phyloP scores from a whole-genome alignment of 2,888 invertebrate species.

The Lepetodrilus schrolli region DNA sequence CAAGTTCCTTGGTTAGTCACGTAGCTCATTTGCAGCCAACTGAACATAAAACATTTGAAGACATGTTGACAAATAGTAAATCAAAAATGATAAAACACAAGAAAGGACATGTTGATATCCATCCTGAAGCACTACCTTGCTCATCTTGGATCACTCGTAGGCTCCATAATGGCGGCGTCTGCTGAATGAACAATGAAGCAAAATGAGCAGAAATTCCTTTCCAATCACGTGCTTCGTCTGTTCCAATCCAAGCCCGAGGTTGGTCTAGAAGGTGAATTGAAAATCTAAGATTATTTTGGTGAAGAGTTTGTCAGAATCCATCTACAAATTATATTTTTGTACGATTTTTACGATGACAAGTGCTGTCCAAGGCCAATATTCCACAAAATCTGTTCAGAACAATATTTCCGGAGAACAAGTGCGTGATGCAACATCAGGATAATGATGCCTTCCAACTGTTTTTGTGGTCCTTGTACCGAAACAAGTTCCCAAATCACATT shows the following conservation, averaged over 20 bases:
- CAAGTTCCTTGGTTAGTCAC: not conserved
- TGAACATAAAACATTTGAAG: not conserved
- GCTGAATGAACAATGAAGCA: constrained; percentile 43
- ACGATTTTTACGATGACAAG: not conserved
- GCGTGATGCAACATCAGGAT: too few species aligned
- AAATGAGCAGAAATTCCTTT: constrained; percentile 55
- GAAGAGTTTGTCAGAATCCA: constrained; percentile 24
- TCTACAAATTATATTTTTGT: not conserved
- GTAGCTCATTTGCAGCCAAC: not conserved
- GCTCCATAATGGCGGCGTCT: constrained; percentile 57
- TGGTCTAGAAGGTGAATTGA: constrained; percentile 39
- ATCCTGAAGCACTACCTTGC: constrained; percentile 50
- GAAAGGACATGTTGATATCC: not conserved
- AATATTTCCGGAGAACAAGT: too few species aligned
- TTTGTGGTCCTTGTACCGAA: too few species aligned
- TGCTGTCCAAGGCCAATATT: not conserved
- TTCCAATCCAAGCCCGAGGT: constrained; percentile 46
- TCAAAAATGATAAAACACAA: not conserved
- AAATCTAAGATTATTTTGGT: constrained; percentile 26
- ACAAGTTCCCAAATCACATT: too few species aligned
- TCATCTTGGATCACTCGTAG: constrained; percentile 55
- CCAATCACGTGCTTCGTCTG: constrained; percentile 57
- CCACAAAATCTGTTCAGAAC: not conserved
- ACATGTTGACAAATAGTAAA: not conserved
- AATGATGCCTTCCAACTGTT: too few species aligned